These are phyloP conservation scores for Enteromius treurensis DNA, from an alignment of 2,797 vertebrate species.

Conservation along the genomic window DNA sequence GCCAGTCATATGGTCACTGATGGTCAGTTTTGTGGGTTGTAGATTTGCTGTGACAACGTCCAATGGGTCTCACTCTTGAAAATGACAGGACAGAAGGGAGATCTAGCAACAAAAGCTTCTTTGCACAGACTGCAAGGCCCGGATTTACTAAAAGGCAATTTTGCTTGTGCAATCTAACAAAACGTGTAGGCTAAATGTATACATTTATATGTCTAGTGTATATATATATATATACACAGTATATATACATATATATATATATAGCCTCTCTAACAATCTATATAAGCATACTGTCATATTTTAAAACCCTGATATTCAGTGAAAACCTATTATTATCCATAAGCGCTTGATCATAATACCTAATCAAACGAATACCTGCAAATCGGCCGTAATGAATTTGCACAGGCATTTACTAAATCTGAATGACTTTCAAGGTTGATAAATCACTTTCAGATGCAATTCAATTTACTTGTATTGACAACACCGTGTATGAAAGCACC, in stretches of 20 bases:
- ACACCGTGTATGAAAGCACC: not conserved
- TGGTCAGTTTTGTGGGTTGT: conserved; percentile 1
- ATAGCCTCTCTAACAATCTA: no score
- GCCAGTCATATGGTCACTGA: conserved; percentile 26
- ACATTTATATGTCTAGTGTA: not conserved
- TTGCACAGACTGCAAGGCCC: not conserved
- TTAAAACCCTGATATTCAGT: not conserved
- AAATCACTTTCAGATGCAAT: conserved; percentile 16
- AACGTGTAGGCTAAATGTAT: not conserved
- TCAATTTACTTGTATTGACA: not conserved
- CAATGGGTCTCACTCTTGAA: not conserved
- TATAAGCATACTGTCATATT: not conserved
- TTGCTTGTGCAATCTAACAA: not conserved
- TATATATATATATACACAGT: not conserved
- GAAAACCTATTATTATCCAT: not conserved
- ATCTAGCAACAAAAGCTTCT: not conserved
- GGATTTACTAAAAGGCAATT: not conserved
- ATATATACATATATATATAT: not conserved
- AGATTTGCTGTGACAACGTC: conserved; percentile 7
- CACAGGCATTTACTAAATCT: conserved; percentile 3
- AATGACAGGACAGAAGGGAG: conserved; percentile 10
- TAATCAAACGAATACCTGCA: conserved; percentile 9
- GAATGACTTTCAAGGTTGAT: not conserved
- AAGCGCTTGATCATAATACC: not conserved
- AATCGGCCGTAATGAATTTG: not conserved